A percentile compares a stretch with the other conserved stretches of the same genome.
Conservation (phyloP, 1,140 invertebrate species). For the Orchestia grillus region DNA sequence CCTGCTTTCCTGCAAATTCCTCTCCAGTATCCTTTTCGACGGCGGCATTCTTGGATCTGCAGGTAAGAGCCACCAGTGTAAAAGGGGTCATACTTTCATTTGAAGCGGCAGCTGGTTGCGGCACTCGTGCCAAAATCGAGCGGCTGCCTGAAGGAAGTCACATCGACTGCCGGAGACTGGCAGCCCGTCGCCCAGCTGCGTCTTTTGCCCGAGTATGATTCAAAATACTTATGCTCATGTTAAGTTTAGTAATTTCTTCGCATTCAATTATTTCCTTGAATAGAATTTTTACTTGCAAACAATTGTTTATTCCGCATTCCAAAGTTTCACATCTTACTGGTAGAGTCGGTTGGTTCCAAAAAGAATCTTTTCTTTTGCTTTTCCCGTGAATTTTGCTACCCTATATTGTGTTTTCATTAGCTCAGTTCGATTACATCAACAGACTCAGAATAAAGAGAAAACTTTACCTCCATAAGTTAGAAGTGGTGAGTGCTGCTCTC, state of each 20-base stretch:
- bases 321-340: not conserved
- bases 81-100: not conserved
- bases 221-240: not conserved
- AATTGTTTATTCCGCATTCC: not conserved
- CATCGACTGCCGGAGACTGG: not conserved
- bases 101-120: not conserved
- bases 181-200: not conserved
- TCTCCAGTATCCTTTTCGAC: slow-evolving; percentile 4
- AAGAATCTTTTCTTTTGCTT: not conserved
- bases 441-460: not conserved
- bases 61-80: not conserved
- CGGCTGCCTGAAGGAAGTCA: not conserved
- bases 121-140: not conserved
- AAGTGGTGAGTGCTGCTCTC: not conserved
- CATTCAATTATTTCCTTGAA: no score
- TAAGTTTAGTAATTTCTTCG: no score
- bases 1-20: slow-evolving; percentile 24
- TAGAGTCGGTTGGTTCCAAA: not conserved
- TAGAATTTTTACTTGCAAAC: not conserved
- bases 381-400: not conserved
- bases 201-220: not conserved
- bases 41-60: slow-evolving; percentile 42
- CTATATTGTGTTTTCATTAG: not conserved
- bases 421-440: not conserved
- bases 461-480: not conserved